Evolutionary conservation across 1,140 invertebrate species (phyloP), one percentile per base, ranked within the genome.

Genomic region (Hermetia illucens): DNA sequence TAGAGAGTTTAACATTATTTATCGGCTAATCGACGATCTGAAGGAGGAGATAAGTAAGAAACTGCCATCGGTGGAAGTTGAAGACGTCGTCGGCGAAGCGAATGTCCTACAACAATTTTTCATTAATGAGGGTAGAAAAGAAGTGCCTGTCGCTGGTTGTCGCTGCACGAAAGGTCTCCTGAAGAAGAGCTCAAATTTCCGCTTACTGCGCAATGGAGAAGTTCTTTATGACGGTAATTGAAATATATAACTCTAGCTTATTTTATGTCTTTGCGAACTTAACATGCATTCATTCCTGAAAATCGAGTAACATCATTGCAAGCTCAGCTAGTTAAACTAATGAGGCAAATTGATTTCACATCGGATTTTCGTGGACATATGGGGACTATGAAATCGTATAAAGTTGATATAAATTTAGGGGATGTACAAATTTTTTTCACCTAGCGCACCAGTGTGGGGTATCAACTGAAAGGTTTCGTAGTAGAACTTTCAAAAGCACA

Each of bases 11-110:
- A 93, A 92, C 61, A 72, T 97, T 8, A 95, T 97, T 44, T 96
- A 96, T 61, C 80, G 82, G 48, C 62, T 96, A 27, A 72, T 96
- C 8, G 89, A 95, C 54, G 80, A 91, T 62, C 51, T 97, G 0
- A 88, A 87, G 53, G 64, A 73, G 34, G 77, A 89, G 61, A 73
- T 96, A 15, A 80, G 69, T 46, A 63, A 56, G n/a, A 65, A 70
- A 50, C 63, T 96, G 46, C 89, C 89, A 2, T 43, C 60, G 15
- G 51, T 72, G 31, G 69, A 79, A 40, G 68, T 74, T 15, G 88
- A 95, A 62, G 79, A 91, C 53, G 40, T 79, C 27, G 43, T 86
- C 41, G 86, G 91, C 4, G 80, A 91, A 70, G 92, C 90, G 3
- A 77, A 75, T 46, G 81, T 96, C 12, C 54, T 90, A 19, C 75